Percentiles rank a stretch among this genome's conserved stretches.
phyloP scores from a whole-genome alignment of 2,113 vertebrate genomes.

The Nicator chloris region DNA sequence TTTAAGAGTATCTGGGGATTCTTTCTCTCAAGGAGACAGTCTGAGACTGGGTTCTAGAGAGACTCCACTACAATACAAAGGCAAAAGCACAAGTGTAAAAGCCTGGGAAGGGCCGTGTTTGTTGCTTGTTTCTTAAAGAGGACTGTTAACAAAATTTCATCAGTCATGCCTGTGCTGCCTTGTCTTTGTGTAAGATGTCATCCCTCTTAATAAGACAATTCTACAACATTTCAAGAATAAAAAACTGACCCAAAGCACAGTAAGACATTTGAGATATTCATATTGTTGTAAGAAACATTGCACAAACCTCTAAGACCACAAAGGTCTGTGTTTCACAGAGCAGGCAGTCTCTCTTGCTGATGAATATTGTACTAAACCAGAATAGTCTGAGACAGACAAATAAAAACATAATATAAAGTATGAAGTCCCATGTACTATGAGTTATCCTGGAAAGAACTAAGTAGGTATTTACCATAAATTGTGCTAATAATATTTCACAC shows the following conservation, averaged over 20 bases:
- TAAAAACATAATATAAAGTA: neutral
- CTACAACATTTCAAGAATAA: neutral
- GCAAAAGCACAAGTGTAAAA: neutral
- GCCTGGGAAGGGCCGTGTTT: neutral
- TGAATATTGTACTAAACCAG: neutral
- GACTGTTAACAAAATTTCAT: neutral
- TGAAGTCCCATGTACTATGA: neutral
- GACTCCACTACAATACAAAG: neutral
- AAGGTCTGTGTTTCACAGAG: neutral
- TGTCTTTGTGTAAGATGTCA: neutral
- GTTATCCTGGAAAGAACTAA: neutral
- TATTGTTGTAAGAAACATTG: neutral
- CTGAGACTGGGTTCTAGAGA: neutral
- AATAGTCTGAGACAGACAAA: neutral
- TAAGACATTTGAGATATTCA: neutral
- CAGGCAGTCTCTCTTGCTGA: neutral
- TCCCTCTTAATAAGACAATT: neutral
- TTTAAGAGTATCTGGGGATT: neutral
- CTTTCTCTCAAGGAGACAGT: neutral
- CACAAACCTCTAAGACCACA: neutral
- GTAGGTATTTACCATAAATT: neutral
- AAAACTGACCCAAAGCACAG: neutral
- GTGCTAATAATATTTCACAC: neutral
- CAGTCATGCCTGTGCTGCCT: neutral
- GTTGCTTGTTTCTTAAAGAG: fast-evolving